Conservation (phyloP, 2,888 invertebrate species). For the Orchesella flavescens region DNA sequence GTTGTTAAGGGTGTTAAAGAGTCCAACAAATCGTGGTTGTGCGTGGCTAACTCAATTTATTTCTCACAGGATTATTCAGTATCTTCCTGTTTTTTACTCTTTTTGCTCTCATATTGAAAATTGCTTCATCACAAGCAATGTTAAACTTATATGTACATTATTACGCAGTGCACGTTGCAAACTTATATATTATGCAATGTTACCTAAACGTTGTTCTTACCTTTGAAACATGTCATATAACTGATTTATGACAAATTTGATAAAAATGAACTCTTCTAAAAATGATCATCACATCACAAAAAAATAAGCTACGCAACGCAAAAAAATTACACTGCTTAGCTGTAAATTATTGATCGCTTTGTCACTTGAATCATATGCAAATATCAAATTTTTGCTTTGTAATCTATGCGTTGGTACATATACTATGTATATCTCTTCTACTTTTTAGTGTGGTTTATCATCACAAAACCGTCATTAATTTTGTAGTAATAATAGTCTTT, state of each 20-base stretch:
- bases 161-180: not conserved
- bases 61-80: conserved; percentile 22
- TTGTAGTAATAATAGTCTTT: conserved; percentile 62
- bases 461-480: conserved; percentile 38
- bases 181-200: not conserved
- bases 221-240: not conserved
- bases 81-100: conserved; percentile 51
- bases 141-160: not conserved
- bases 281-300: not conserved
- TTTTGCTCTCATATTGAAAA: conserved; percentile 37
- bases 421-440: conserved; percentile 15
- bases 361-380: not conserved
- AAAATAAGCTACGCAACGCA: not conserved
- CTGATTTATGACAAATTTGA: not conserved
- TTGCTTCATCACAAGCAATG: conserved; percentile 20
- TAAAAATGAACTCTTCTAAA: conserved; percentile 1
- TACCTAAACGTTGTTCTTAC: not conserved
- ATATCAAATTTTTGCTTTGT: conserved; percentile 36
- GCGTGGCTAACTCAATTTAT: conserved; percentile 36
- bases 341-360: conserved; percentile 18
- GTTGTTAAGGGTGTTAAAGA: conserved; percentile 4
- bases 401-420: conserved; percentile 34
- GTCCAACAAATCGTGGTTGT: conserved; percentile 33
- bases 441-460: conserved; percentile 3
- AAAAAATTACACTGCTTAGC: not conserved